These are phyloP conservation scores for Cynoglossus semilaevis DNA, from an alignment of 2,113 vertebrate genomes.

Conservation along the genomic window DNA sequence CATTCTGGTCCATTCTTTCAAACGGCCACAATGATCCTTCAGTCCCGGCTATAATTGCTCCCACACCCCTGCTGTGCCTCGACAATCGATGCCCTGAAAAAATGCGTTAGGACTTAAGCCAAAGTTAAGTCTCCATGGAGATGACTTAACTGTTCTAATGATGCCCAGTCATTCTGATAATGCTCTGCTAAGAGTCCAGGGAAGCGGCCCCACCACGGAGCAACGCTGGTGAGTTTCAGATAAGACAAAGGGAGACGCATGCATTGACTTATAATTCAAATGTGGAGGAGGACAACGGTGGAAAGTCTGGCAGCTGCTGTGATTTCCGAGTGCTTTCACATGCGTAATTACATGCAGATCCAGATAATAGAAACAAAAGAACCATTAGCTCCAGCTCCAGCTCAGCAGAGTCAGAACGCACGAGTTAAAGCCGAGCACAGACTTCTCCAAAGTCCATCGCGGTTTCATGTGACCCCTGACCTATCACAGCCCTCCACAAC, in stretches of 20 bases:
- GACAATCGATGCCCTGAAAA: conserved; percentile 21
- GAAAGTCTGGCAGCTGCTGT: conserved; percentile 35
- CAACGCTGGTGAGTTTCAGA: conserved; percentile 23
- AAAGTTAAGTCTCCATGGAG: conserved; percentile 51
- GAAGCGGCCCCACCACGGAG: too few species aligned
- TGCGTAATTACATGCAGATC: conserved; percentile 53
- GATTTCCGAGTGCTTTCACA: conserved; percentile 57
- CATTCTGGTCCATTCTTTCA: conserved; percentile 34
- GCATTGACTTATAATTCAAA: conserved; percentile 38
- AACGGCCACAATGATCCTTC: conserved; percentile 45
- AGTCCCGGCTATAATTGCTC: conserved; percentile 48
- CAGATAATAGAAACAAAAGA: conserved; percentile 51
- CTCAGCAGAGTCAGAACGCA: conserved; percentile 43
- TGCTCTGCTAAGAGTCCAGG: conserved; percentile 9
- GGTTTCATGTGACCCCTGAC: too few species aligned
- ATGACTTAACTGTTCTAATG: conserved; percentile 20
- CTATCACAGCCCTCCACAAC: too few species aligned
- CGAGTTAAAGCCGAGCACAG: conserved; percentile 58
- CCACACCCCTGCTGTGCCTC: conserved; percentile 35
- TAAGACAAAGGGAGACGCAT: conserved; percentile 6
- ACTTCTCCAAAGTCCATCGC: conserved; percentile 25
- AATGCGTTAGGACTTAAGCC: conserved; percentile 35
- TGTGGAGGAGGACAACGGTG: conserved; percentile 21
- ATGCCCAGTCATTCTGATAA: conserved; percentile 26
- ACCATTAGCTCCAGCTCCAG: conserved; percentile 39